Evolutionary conservation across 2,113 vertebrate genomes (phyloP), one percentile per base, ranked within the genome.

Genomic region (Actenoides hombroni): DNA sequence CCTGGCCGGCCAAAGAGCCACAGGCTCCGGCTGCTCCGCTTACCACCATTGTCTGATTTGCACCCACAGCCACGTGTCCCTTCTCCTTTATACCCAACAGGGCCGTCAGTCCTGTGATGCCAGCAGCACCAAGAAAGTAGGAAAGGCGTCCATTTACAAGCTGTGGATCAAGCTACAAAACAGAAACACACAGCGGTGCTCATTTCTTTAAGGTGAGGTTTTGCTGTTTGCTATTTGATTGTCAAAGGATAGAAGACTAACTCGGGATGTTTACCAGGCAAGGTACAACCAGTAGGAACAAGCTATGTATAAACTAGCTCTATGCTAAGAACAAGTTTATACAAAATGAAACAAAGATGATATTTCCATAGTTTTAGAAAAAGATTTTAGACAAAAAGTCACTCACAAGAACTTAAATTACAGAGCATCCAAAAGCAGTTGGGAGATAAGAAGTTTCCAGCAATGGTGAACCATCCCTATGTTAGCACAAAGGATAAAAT

Each of bases 11-110:
- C 85, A 99, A 84, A 54, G 99, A 99, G 64, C 99, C 99, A 39
- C 99, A 99, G 57, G 99, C 99, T 14, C 99, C 99, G 4, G 99
- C 99, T 12, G 99, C 99, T 4, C 99, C 99, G 14, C 99, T 99
- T 92, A 99, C 97, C 92, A 99, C 99, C 99, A 99, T 98, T 5
- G 99, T 99, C 97, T 99, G 99, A 77, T 98, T 98, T 37, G 98
- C 97, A 53, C 99, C 98, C 19, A 59, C 93, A n/a, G 90, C 97
- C 97, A 99, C 91, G 1, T 99, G 98, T 93, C 99, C 99, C 51
- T 99, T 99, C 95, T 99, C 99, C 94, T 98, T 98, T 67, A 99
- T 61, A 4, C 99, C 99, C 49, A 99, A 33, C 64, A 99, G 96
- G 16, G 99, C 98, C 0, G 99, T 99, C 93, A 99, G 98, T 5